A percentile compares a stretch with the other conserved stretches of the same genome.
Conservation (phyloP, 2,888 invertebrate species). For the Heteromyza rotundicornis region DNA sequence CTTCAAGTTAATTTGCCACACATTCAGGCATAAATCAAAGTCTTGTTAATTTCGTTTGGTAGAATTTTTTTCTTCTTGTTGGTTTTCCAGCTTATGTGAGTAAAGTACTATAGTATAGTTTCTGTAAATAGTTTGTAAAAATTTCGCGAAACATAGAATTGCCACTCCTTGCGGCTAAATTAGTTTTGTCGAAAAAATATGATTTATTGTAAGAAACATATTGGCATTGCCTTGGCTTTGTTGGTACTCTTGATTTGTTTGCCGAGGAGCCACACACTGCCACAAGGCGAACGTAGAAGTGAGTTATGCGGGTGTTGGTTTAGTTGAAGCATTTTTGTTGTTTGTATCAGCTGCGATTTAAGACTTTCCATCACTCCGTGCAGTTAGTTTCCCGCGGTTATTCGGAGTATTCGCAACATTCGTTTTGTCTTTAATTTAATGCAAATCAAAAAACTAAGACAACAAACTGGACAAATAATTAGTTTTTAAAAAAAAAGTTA, state of each 20-base stretch:
- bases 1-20: not conserved
- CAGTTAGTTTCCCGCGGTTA: not conserved
- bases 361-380: not conserved
- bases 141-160: not conserved
- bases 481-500: too few species aligned
- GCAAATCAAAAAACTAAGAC: too few species aligned
- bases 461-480: too few species aligned
- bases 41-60: not conserved
- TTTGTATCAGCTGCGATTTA: not conserved
- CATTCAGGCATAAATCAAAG: not conserved
- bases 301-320: not conserved
- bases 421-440: too few species aligned
- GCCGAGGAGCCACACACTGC: too few species aligned
- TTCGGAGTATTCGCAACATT: not conserved
- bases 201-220: not conserved
- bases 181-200: not conserved
- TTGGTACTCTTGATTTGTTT: not conserved
- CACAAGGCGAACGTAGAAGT: not conserved
- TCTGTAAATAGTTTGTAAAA: too few species aligned
- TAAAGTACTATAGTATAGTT: too few species aligned
- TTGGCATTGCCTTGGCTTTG: not conserved
- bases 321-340: not conserved
- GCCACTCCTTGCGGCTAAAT: not conserved
- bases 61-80: too few species aligned
- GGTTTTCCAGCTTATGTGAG: too few species aligned